Conservation (phyloP, 2,113 vertebrate species). For the Pagrus major region DNA sequence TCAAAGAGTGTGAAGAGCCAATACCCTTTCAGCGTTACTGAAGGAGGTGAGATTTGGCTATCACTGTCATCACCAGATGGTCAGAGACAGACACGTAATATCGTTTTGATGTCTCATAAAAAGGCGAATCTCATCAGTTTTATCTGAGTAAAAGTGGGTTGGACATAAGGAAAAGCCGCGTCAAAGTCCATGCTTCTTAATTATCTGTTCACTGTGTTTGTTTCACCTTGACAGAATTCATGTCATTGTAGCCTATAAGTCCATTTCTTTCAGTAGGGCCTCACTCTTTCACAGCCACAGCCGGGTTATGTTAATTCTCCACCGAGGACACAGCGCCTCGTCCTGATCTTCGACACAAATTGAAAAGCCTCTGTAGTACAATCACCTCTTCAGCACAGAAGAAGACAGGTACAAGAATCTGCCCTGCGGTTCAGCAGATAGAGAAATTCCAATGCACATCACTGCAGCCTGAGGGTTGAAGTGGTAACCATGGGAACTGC, state of each 20-base stretch:
- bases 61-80: neutral
- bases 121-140: neutral
- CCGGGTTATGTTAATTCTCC: neutral
- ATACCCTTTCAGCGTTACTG: neutral
- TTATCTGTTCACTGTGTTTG: too few species aligned
- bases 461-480: conserved; percentile 19
- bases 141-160: neutral
- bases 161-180: neutral
- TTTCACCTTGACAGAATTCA: neutral
- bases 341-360: conserved; percentile 7
- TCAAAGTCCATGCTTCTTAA: neutral
- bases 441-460: conserved; percentile 36
- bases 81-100: neutral
- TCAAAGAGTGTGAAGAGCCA: neutral
- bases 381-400: neutral
- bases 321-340: neutral
- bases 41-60: neutral
- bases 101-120: neutral
- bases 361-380: conserved; percentile 8
- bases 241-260: neutral
- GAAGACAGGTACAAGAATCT: neutral
- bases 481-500: conserved; percentile 68
- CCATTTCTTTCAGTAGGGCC: neutral
- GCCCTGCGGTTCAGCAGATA: neutral
- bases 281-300: neutral